These are phyloP conservation scores for Tenthredo livida DNA, from an alignment of 2,888 invertebrate species.

Conservation along the genomic window DNA sequence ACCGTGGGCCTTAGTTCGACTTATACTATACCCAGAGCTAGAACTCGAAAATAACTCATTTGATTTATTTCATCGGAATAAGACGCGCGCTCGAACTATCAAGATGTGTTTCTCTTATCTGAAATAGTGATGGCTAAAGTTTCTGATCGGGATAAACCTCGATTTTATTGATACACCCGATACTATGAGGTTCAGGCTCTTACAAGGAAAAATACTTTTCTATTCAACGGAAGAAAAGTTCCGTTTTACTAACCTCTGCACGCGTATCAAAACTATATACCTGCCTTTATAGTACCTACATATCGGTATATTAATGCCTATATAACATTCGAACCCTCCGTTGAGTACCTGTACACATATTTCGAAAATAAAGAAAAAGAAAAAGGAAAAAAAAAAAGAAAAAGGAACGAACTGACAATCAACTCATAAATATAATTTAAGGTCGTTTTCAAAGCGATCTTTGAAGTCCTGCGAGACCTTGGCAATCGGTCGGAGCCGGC, in stretches of 20 bases:
- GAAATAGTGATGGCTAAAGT: slow-evolving; percentile 44
- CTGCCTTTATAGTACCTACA: background rate
- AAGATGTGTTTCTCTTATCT: slow-evolving; percentile 54
- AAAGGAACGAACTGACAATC: background rate
- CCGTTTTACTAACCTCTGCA: background rate
- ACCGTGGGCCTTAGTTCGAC: background rate
- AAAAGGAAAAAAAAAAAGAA: background rate
- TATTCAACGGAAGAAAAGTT: background rate
- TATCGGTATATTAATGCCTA: background rate
- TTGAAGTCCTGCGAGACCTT: slow-evolving; percentile 24
- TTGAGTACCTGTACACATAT: background rate
- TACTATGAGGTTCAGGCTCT: background rate
- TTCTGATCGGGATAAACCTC: slow-evolving; percentile 43
- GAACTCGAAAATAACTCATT: slow-evolving; percentile 7
- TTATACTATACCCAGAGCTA: slow-evolving; percentile 11
- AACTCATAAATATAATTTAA: slow-evolving; percentile 11
- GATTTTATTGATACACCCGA: slow-evolving; percentile 42
- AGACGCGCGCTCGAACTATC: slow-evolving; percentile 20
- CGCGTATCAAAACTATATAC: background rate
- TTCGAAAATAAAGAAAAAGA: background rate
- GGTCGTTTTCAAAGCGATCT: slow-evolving; percentile 11
- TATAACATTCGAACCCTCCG: background rate
- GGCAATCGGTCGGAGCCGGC: slow-evolving; percentile 35
- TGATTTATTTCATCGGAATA: slow-evolving; percentile 44
- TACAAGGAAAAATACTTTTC: slow-evolving; percentile 45